Evolutionary conservation across 2,888 invertebrate species (phyloP), one percentile per base, ranked within the genome.

Genomic region (Hipparchia sbordonii): DNA sequence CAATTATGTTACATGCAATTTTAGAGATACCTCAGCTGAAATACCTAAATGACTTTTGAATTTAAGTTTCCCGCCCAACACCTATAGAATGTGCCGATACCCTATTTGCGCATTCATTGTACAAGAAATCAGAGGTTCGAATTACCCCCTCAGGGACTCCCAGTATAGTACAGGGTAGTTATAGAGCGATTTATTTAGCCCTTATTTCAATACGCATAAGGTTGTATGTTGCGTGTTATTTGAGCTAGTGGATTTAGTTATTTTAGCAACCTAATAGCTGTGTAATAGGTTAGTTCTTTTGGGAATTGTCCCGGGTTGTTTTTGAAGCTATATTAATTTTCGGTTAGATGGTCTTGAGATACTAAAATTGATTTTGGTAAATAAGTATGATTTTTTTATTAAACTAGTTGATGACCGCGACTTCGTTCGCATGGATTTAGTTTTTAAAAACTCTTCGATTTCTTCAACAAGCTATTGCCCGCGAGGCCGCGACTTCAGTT

Each of bases 311-410:
- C 56, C 68, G 65, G 45, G 33, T 45, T 67, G 67, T 67, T 74
- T 74, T 70, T 72, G 74, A 74, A 67, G 70, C 66, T 70, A 59
- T 66, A 74, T 74, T 72, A 74, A 74, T 72, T 70, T 66, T 70
- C 57, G 72, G 67, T 67, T 56, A 65, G 45, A 10, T 52, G 23
- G 6, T 65, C 23, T 63, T 63, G 7, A 12, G 13, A 23, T 63
- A n/a, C 12, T 10, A 61, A 8, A 12, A 62, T 45, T 62, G 39
- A 12, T 12, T 62, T 48, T 5, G 8, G 48, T 48, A 48, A 48
- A 48, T 48, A 6, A 48, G 1, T 48, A 6, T 48, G 48, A 6
- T 48, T 33, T 9, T 39, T 4, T 0, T 39, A 4, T 39, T 39
- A 39, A 39, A 23, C 23, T 23, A 23, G 23, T 23, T 23, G 23